Percentiles rank a stretch among this genome's conserved stretches.
Conservation (phyloP, 2,797 vertebrate species). For the Tapirus indicus region DNA sequence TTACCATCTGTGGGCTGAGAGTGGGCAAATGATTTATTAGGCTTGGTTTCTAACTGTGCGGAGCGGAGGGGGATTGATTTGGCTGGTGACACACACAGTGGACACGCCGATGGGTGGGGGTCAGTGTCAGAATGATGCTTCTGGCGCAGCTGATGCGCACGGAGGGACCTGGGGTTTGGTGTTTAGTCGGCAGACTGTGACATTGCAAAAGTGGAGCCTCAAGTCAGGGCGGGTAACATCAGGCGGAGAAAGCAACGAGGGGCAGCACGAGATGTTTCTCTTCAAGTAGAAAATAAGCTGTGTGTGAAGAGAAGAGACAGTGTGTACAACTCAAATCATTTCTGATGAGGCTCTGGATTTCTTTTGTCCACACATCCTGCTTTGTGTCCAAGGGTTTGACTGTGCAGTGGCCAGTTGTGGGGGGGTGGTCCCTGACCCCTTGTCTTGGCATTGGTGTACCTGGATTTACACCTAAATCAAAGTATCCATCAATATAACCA, state of each 20-base stretch:
- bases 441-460: neutral
- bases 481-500: neutral
- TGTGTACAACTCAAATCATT: accelerated
- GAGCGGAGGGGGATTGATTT: slow-evolving; percentile 83
- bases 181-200: neutral
- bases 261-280: neutral
- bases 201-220: neutral
- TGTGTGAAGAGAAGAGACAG: neutral
- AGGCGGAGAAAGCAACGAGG: accelerated
- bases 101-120: slow-evolving; percentile 75
- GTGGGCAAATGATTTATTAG: slow-evolving; percentile 88
- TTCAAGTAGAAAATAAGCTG: neutral
- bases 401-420: neutral
- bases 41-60: slow-evolving; percentile 81
- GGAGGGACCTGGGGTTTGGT: neutral
- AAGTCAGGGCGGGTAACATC: accelerated
- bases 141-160: neutral
- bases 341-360: neutral
- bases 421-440: neutral
- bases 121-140: slow-evolving; percentile 78
- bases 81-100: slow-evolving; percentile 81
- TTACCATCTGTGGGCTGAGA: slow-evolving; percentile 86
- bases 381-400: neutral
- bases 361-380: neutral
- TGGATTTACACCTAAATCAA: neutral